A percentile compares a stretch with the other conserved stretches of the same genome.
Evolutionary conservation across 2,797 vertebrate species (phyloP).

Genomic region (Loriculus beryllinus): DNA sequence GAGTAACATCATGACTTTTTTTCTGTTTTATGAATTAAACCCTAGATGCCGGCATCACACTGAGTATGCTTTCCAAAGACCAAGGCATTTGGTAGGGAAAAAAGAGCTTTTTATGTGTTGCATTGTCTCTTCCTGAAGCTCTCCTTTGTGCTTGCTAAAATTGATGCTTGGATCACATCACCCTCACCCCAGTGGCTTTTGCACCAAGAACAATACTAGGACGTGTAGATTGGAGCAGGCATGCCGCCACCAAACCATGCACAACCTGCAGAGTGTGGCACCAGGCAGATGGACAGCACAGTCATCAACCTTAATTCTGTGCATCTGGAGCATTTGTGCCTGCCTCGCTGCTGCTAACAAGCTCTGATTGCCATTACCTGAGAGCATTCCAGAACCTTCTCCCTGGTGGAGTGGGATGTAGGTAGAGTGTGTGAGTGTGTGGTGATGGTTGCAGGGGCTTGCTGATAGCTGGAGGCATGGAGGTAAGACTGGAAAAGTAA

Average conservation of each 20-base stretch:
- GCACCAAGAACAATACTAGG: rapidly evolving
- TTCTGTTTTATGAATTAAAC: background rate
- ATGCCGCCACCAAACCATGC: background rate
- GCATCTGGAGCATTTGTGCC: background rate
- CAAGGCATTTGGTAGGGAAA: background rate
- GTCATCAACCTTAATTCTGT: background rate
- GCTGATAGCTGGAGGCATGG: background rate
- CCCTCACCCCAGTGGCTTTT: background rate
- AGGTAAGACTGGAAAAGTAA: background rate
- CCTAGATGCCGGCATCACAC: background rate
- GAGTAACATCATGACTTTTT: background rate
- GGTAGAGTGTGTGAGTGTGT: rapidly evolving
- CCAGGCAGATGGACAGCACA: background rate
- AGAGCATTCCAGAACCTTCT: no score
- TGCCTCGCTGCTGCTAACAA: background rate
- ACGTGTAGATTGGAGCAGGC: background rate
- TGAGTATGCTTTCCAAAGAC: background rate
- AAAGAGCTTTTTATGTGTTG: rapidly evolving
- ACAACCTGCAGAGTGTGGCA: background rate
- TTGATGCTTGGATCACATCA: background rate
- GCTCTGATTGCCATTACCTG: background rate
- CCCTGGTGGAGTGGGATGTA: rapidly evolving
- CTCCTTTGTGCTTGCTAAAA: background rate
- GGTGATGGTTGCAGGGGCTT: rapidly evolving
- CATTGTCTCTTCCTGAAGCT: background rate